phyloP scores from a whole-genome alignment of 2,797 vertebrate genomes.

The Hippoglossus hippoglossus region DNA sequence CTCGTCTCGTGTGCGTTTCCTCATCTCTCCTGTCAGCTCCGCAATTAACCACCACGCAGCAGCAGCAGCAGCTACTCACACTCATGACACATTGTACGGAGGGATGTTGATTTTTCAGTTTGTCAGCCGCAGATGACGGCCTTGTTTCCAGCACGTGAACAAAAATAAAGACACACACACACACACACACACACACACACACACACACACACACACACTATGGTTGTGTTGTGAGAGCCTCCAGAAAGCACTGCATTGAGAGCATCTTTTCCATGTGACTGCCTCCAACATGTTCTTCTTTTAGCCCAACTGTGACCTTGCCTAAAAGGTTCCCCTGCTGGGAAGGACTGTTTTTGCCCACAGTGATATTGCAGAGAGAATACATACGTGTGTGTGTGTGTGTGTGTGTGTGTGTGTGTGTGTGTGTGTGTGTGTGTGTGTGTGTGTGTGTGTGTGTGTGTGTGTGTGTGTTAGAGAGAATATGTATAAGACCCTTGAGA shows the following conservation, averaged over 20 bases:
- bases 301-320: slow-evolving; percentile 62
- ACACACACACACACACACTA: slow-evolving; percentile 9
- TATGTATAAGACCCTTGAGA: slow-evolving; percentile 30
- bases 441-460: slow-evolving; percentile 26
- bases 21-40: too few species aligned
- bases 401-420: slow-evolving; percentile 17
- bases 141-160: slow-evolving; percentile 11
- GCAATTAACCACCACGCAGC: too few species aligned
- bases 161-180: slow-evolving; percentile 26
- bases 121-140: slow-evolving; percentile 15
- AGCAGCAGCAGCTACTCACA: too few species aligned
- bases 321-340: slow-evolving; percentile 65
- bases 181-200: slow-evolving; percentile 18
- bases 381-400: neutral
- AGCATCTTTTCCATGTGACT: slow-evolving; percentile 54
- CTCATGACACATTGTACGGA: neutral
- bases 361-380: slow-evolving; percentile 19
- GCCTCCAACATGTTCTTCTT: slow-evolving; percentile 51
- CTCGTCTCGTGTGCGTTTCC: neutral
- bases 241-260: slow-evolving; percentile 28
- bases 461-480: neutral
- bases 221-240: slow-evolving; percentile 23
- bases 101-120: slow-evolving; percentile 1
- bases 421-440: slow-evolving; percentile 1
- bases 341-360: slow-evolving; percentile 34